Evolutionary conservation across 2,797 vertebrate species (phyloP), one percentile per base, ranked within the genome.

Genomic region (Chelon labrosus): DNA sequence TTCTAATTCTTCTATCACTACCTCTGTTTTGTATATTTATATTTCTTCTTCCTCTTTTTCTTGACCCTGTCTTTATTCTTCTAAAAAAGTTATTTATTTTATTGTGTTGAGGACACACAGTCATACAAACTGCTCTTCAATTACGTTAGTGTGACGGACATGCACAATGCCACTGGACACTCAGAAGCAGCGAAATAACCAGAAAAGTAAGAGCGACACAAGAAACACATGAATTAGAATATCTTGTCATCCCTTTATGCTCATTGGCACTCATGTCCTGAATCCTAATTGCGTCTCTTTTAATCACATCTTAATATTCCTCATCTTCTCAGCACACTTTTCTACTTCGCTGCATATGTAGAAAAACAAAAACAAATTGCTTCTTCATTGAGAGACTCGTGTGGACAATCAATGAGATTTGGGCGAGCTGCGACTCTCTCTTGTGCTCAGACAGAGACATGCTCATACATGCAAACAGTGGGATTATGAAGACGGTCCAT

Each of bases 401-500:
- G 52, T 65, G 78, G 70, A 86, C 59, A 76, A 65, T 86, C 72
- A 79, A 54, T 3, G 41, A 79, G 77, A 62, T 70, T 3, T 22
- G 57, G 25, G 46, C 25, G 9, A 67, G 64, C 10, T 31, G 52
- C 20, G 61, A 20, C 35, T 47, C 52, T 64, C 72, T 65, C 73
- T 72, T 31, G 13, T 25, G 53, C 50, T 70, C 42, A 50, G 62
- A 38, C 8, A 2, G 64, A 41, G 66, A 58, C 83, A 85, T 90
- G 90, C 80, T 85, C 82, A 57, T 42, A 90, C 90, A 90, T 91
- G 78, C 82, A 78, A 75, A 80, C 73, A 80, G 69, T n/a, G 53
- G 85, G 86, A 90, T 92, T 90, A 91, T 67, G 47, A 81, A 74
- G 76, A 77, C 17, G 79, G 78, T 79, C 17, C 4, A n/a, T 70